Evolutionary conservation across 2,797 vertebrate species (phyloP).

Genomic region (Mormyrus hasselquistii): DNA sequence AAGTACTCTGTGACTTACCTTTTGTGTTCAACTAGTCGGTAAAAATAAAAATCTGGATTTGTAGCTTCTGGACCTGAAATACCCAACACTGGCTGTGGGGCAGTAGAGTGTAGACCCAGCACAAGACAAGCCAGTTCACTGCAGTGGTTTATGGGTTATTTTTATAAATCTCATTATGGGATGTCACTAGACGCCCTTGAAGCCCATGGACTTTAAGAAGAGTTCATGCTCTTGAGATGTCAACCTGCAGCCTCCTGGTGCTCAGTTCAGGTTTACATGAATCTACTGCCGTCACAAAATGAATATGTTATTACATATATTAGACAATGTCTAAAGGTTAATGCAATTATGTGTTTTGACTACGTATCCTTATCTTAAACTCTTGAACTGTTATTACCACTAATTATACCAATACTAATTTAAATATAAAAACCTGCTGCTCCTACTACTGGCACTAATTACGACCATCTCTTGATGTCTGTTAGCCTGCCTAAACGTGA

Average conservation of each 20-base stretch:
- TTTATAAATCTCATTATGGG: neutral
- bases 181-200: neutral
- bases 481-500: constrained; percentile 36
- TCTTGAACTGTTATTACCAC: neutral
- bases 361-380: neutral
- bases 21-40: neutral
- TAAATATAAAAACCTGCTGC: neutral
- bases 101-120: neutral
- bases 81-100: neutral
- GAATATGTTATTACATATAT: neutral
- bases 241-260: neutral
- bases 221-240: neutral
- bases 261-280: neutral
- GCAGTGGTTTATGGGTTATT: neutral
- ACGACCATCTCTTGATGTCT: constrained; percentile 4
- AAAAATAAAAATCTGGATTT: neutral
- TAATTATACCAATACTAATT: neutral
- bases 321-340: neutral
- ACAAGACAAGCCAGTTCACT: neutral
- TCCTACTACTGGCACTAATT: neutral
- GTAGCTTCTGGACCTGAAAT: neutral
- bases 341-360: neutral
- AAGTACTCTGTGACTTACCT: neutral
- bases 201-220: neutral
- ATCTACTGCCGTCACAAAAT: neutral